phyloP scores from a whole-genome alignment of 2,797 vertebrate species.

The Craterocephalus amniculus region DNA sequence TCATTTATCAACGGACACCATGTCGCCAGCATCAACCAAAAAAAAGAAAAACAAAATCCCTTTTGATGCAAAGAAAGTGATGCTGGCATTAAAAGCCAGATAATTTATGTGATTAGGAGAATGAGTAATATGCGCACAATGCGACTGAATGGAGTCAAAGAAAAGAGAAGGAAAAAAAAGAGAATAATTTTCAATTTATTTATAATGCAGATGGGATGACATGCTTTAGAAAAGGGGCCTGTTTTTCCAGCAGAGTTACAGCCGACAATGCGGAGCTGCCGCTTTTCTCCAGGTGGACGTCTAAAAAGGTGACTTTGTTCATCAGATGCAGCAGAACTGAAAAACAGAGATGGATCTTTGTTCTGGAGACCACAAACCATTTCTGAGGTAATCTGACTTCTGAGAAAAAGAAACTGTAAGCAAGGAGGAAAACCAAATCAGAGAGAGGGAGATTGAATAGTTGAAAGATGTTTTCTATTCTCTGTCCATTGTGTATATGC shows the following conservation, averaged over 20 bases:
- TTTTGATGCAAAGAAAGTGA: conserved; percentile 4
- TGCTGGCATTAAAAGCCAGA: not conserved
- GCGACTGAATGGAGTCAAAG: not conserved
- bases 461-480: conserved; percentile 43
- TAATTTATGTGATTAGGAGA: not conserved
- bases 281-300: not conserved
- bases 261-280: not conserved
- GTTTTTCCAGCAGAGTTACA: not conserved
- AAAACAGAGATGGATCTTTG: not conserved
- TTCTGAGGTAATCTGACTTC: not conserved
- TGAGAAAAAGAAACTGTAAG: not conserved
- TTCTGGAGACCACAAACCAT: not conserved
- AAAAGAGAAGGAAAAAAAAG: not conserved
- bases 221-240: not conserved
- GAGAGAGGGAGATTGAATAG: conserved; percentile 15
- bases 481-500: conserved; percentile 11
- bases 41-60: not conserved
- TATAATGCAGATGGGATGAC: not conserved
- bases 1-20: conserved; percentile 42
- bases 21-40: conserved; percentile 25
- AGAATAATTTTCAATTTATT: not conserved
- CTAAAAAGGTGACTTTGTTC: conserved; percentile 3
- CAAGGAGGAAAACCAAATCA: conserved; percentile 15
- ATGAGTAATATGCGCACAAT: not conserved
- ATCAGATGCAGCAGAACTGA: not conserved